phyloP scores from a whole-genome alignment of 1,140 invertebrate genomes.

The Conus ventricosus region DNA sequence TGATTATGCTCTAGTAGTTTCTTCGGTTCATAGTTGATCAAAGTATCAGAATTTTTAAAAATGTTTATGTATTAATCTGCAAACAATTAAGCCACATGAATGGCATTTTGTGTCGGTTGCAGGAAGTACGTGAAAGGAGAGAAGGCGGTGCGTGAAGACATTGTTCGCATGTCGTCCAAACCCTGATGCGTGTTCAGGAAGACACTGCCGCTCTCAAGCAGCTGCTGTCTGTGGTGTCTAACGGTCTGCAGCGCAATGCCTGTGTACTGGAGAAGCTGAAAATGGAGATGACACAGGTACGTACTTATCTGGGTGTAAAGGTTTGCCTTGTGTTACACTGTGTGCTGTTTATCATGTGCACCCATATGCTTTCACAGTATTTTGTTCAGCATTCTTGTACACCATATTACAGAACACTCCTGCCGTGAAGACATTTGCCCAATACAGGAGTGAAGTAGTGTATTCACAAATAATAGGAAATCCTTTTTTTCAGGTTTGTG shows the following conservation, averaged over 20 bases:
- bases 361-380: too few relatives aligned
- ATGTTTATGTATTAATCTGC: neutral
- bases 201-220: conserved; percentile 82
- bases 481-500: too few relatives aligned
- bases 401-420: too few relatives aligned
- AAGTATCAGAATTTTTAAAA: neutral
- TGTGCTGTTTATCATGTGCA: too few relatives aligned
- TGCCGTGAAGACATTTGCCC: too few relatives aligned
- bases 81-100: neutral
- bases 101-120: conserved; percentile 73
- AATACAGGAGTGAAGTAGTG: too few relatives aligned
- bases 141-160: conserved; percentile 87
- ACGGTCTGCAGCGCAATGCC: conserved; percentile 77
- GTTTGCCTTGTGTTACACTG: too few relatives aligned
- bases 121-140: conserved; percentile 90
- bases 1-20: neutral
- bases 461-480: too few relatives aligned
- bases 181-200: conserved; percentile 81
- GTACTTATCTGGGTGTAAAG: neutral
- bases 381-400: too few relatives aligned
- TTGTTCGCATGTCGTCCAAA: conserved; percentile 84
- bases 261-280: conserved; percentile 83
- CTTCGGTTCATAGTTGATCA: neutral
- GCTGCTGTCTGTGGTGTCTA: conserved; percentile 79
- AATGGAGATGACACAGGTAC: conserved; percentile 82